Conservation (phyloP, 2,797 vertebrate genomes). For the Myiothlypis coronata region DNA sequence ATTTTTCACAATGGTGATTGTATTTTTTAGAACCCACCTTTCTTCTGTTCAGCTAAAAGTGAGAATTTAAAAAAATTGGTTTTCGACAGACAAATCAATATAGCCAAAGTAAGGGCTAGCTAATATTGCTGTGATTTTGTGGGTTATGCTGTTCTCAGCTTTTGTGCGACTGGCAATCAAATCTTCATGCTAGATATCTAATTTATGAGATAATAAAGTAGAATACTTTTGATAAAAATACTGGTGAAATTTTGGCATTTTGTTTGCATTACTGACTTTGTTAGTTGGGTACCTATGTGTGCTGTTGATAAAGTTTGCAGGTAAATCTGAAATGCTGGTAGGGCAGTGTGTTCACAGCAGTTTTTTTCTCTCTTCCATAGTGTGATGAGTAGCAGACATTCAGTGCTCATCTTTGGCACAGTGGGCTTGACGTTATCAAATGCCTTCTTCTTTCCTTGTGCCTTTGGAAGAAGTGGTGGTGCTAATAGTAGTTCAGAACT, state of each 20-base stretch:
- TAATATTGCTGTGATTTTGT: background rate
- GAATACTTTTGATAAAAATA: background rate
- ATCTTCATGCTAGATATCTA: background rate
- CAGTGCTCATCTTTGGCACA: background rate
- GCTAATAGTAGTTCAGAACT: background rate
- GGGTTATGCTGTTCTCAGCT: background rate
- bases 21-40: background rate
- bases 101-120: background rate
- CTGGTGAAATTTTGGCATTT: background rate
- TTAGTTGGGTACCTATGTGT: background rate
- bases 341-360: background rate
- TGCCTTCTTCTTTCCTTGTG: background rate
- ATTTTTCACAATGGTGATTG: background rate
- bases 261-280: background rate
- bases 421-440: background rate
- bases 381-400: background rate
- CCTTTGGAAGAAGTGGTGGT: background rate
- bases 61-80: background rate
- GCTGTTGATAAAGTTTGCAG: background rate
- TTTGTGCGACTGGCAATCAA: background rate
- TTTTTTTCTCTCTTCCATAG: background rate
- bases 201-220: background rate
- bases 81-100: background rate
- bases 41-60: background rate
- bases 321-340: background rate